Evolutionary conservation across 1,140 invertebrate genomes (phyloP).

Genomic region (Phymorhynchus buccinoides): DNA sequence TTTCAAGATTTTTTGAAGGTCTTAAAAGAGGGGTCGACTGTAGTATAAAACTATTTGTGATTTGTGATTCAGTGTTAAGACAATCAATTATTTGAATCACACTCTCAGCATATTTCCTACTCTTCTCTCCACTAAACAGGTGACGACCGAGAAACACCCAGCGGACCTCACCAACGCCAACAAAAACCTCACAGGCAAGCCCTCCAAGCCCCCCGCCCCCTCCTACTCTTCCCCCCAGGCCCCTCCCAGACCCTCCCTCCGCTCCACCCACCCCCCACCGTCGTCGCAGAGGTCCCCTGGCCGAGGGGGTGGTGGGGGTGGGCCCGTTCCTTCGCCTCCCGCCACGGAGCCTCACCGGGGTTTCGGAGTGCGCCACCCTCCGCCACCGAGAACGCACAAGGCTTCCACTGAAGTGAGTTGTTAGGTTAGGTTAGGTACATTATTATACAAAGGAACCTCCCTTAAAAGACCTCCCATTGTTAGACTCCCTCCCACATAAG

Average conservation of each 20-base stretch:
- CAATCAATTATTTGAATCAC: too few species aligned
- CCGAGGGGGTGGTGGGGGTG: conserved; percentile 19
- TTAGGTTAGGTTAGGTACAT: too few species aligned
- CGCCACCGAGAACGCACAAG: conserved; percentile 45
- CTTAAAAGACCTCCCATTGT: too few species aligned
- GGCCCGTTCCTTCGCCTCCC: conserved; percentile 44
- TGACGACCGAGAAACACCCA: neutral
- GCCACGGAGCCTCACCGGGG: conserved; percentile 44
- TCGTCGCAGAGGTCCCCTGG: conserved; percentile 28
- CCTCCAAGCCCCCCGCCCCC: neutral
- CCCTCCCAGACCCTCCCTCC: conserved; percentile 32
- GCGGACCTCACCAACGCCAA: neutral
- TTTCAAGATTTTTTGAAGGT: too few species aligned
- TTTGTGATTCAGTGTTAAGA: too few species aligned
- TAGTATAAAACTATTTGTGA: too few species aligned
- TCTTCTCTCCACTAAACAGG: neutral
- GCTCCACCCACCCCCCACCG: conserved; percentile 31
- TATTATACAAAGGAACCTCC: too few species aligned
- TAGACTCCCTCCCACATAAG: too few species aligned
- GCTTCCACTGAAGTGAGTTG: conserved; percentile 17
- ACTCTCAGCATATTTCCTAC: too few species aligned
- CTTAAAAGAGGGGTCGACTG: too few species aligned
- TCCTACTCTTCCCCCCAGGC: conserved; percentile 36
- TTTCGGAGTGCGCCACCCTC: conserved; percentile 43
- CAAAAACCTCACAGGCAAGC: neutral